phyloP scores from a whole-genome alignment of 2,113 vertebrate species.

The Nothoprocta pentlandii region DNA sequence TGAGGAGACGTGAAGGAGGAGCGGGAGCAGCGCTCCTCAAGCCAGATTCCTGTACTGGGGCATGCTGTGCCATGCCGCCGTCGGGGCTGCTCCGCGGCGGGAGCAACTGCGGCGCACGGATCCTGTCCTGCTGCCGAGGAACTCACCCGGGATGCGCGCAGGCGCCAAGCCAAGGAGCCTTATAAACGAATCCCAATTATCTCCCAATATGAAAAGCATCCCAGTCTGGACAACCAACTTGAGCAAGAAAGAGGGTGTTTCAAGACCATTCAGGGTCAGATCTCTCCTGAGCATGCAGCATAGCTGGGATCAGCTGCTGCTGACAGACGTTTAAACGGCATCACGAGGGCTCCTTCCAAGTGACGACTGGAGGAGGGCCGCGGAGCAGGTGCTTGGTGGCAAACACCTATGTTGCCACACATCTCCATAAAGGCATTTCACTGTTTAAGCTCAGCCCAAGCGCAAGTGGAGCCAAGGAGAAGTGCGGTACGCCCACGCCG shows the following conservation, averaged over 20 bases:
- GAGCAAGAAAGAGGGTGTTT: not conserved
- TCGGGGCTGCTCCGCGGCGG: not conserved
- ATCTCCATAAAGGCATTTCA: not conserved
- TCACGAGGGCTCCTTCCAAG: not conserved
- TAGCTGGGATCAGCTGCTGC: not conserved
- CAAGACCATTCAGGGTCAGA: not conserved
- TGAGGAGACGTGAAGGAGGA: not conserved
- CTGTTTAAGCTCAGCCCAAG: not conserved
- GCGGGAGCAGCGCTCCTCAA: not conserved
- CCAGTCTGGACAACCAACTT: not conserved
- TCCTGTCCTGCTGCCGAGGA: not conserved
- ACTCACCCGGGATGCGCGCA: not conserved
- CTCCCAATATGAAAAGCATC: not conserved
- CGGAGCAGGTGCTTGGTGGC: not conserved
- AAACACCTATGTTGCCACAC: not conserved
- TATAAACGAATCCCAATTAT: not conserved
- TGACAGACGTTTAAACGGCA: not conserved
- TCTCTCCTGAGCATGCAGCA: not conserved
- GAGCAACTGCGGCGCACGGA: rapidly evolving
- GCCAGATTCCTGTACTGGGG: not conserved
- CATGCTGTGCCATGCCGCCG: not conserved
- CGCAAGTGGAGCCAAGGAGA: constrained; percentile 11
- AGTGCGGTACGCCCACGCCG: not conserved
- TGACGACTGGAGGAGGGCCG: not conserved
- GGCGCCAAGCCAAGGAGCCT: rapidly evolving